These are phyloP conservation scores for Drosophila ochracea DNA, from an alignment of 2,888 invertebrate species.

Conservation along the genomic window DNA sequence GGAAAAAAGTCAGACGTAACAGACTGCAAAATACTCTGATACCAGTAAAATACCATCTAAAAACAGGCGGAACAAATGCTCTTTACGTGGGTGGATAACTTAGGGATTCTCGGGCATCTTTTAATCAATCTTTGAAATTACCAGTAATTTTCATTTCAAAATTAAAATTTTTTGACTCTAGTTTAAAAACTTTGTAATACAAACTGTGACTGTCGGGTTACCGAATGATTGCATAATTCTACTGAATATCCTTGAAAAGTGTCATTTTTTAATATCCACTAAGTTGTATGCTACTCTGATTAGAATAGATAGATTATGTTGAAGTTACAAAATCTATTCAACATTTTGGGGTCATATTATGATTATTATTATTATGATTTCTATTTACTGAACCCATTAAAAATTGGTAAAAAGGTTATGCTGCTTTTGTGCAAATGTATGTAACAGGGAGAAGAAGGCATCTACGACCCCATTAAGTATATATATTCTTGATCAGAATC, in stretches of 20 bases:
- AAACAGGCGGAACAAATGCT: neutral
- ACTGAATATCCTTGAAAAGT: neutral
- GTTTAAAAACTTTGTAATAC: neutral
- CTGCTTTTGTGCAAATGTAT: neutral
- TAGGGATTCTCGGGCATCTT: neutral
- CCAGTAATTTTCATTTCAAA: neutral
- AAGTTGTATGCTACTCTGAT: neutral
- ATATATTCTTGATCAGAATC: neutral
- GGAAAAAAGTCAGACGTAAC: neutral
- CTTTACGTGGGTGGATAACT: neutral
- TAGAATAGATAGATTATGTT: neutral
- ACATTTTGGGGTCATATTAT: too few relatives aligned
- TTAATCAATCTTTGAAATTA: neutral
- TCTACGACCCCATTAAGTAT: neutral
- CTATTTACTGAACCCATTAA: too few relatives aligned
- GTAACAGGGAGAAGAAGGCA: neutral
- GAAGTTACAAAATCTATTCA: neutral
- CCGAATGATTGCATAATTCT: neutral
- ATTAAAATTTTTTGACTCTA: neutral
- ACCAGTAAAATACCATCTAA: neutral
- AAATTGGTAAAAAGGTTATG: too few relatives aligned
- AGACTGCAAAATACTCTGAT: neutral
- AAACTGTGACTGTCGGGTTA: neutral
- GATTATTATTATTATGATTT: too few relatives aligned
- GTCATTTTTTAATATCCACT: neutral